These are phyloP conservation scores for Aphelenchoides besseyi DNA, from an alignment of 1,140 invertebrate genomes.

Conservation along the genomic window DNA sequence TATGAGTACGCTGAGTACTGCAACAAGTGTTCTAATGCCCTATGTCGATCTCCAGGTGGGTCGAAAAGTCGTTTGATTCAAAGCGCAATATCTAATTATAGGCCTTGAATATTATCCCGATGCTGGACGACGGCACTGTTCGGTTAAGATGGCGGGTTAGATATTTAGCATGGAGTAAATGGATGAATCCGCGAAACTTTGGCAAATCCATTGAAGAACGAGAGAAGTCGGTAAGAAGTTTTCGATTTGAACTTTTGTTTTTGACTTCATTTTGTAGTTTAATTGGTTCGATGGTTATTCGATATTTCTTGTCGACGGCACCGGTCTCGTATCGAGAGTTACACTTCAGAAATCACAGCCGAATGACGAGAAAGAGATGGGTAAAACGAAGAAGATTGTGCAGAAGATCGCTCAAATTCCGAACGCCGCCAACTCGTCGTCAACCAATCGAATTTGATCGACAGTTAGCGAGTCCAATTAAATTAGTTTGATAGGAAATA, in stretches of 20 bases:
- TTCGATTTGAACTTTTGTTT: background rate
- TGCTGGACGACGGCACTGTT: slow-evolving; percentile 44
- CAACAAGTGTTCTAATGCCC: background rate
- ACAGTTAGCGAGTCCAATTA: too few relatives aligned
- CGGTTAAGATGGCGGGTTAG: slow-evolving; percentile 36
- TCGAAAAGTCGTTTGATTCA: slow-evolving; percentile 8
- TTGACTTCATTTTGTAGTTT: slow-evolving; percentile 29
- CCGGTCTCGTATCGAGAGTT: slow-evolving; percentile 33
- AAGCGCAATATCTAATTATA: background rate
- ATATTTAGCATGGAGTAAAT: slow-evolving; percentile 32
- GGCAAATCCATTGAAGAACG: slow-evolving; percentile 10
- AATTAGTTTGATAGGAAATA: too few relatives aligned
- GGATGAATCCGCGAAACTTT: slow-evolving; percentile 30
- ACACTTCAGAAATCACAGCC: slow-evolving; percentile 40
- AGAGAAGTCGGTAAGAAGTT: slow-evolving; percentile 32
- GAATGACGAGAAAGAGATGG: slow-evolving; percentile 27
- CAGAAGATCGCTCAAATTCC: slow-evolving; percentile 16
- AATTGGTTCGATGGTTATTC: slow-evolving; percentile 46
- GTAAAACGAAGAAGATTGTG: slow-evolving; percentile 7
- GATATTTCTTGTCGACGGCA: slow-evolving; percentile 37
- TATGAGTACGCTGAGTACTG: background rate
- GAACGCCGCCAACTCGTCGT: background rate
- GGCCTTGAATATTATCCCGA: slow-evolving; percentile 31
- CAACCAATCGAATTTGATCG: background rate
- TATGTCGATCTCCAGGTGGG: slow-evolving; percentile 16